Evolutionary conservation across 2,797 vertebrate genomes (phyloP).

Genomic region (Lemur catta): DNA sequence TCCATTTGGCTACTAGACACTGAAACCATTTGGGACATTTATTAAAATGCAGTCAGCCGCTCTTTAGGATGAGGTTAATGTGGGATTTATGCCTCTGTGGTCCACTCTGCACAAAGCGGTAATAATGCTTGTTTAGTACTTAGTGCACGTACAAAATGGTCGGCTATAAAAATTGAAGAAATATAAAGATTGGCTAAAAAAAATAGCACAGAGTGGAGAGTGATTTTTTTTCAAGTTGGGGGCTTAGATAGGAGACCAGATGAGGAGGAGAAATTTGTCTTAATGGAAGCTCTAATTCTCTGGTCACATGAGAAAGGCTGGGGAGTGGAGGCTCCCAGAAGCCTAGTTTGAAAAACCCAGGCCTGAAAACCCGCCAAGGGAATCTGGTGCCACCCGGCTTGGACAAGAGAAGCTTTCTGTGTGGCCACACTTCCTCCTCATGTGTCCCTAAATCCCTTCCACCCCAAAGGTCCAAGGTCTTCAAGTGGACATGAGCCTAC

Average conservation of each 20-base stretch:
- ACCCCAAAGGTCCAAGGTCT: not conserved
- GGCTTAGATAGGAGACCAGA: not conserved
- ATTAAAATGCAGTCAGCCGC: slow-evolving; percentile 79
- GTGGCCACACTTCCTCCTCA: slow-evolving; percentile 2
- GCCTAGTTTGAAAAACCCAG: not conserved
- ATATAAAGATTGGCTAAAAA: slow-evolving; percentile 34
- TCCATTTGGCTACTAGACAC: slow-evolving; percentile 68
- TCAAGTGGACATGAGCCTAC: not conserved
- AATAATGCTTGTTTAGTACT: slow-evolving; percentile 74
- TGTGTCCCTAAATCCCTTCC: slow-evolving; percentile 61
- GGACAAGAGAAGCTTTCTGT: slow-evolving; percentile 40
- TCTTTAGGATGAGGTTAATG: slow-evolving; percentile 78
- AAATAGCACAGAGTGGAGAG: not conserved
- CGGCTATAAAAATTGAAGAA: slow-evolving; percentile 66
- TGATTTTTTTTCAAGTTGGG: slow-evolving; percentile 24
- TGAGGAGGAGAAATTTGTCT: not conserved
- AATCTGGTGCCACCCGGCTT: not conserved
- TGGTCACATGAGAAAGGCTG: not conserved
- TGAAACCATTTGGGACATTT: slow-evolving; percentile 73
- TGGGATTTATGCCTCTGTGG: slow-evolving; percentile 75
- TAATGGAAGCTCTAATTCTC: not conserved
- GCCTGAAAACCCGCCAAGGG: not conserved
- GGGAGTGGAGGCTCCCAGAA: not conserved
- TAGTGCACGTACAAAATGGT: slow-evolving; percentile 66
- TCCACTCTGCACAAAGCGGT: not conserved